Evolutionary conservation across 1,140 invertebrate genomes (phyloP), one percentile per base, ranked within the genome.

Genomic region (Drosophila sproati): DNA sequence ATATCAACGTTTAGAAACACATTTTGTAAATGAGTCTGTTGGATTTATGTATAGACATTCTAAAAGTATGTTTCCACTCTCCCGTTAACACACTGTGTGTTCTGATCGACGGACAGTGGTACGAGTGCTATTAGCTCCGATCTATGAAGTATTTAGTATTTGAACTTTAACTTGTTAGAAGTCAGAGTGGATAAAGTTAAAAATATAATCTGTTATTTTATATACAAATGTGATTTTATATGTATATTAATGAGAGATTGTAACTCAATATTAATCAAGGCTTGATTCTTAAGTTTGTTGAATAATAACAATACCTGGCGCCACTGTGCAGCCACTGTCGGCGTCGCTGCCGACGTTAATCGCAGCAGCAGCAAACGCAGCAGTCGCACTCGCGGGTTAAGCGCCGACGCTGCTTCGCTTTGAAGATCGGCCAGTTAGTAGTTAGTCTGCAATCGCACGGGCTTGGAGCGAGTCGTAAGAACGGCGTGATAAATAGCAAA

Each of bases 371-470:
- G 45, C 72, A 63, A 48, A 48, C n/a, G 47, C 69, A 50, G 54
- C 62, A 43, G 60, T 47, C 62, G 62, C 77, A 37, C 63, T 82
- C 75, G 82, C 70, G 82, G 82, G 82, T 82, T 87, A 88, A 88
- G 80, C 82, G 73, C 55, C 73, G 39, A 74, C 64, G 66, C 77
- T 83, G 80, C 73, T 70, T 78, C 80, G 82, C 68, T 67, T 78
- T 74, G 67, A 87, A 88, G 83, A 87, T 87, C 83, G 83, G 67
- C 83, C 63, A 80, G 83, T 83, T 80, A 88, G 80, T 77, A 70
- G 57, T 76, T 83, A 88, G 83, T 88, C 85, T 89, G 83, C 83
- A 88, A 78, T 88, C 83, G 85, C 67, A 73, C 68, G 75, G 82
- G 67, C 78, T 86, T 76, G 78, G 68, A 78, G 66, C 77, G 77